Evolutionary conservation across 2,797 vertebrate species (phyloP), one percentile per base, ranked within the genome.

Genomic region (Adelosebastes latens): DNA sequence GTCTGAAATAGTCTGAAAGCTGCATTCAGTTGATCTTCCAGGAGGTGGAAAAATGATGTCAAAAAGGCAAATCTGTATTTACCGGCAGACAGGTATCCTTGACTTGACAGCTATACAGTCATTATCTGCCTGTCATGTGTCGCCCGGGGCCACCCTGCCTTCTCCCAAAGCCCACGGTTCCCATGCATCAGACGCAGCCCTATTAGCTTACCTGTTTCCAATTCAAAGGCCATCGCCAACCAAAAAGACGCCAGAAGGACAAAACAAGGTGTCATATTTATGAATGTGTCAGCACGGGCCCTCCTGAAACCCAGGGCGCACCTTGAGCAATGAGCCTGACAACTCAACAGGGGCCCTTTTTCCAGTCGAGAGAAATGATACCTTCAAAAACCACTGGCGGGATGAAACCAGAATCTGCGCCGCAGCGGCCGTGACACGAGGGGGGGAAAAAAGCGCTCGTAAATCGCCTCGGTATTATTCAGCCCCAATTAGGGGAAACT

Each of bases 191-290:
- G 93, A 94, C 88, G 79, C 92, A 94, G 93, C 94, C 95, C 94
- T 96, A 96, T 96, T 96, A 96, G 95, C 95, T 96, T 96, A 96
- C 96, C 95, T 94, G 95, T 94, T 96, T 95, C 94, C 92, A 93
- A 95, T 96, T 96, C 95, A 96, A 96, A 96, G 95, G 95, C 95
- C 92, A 94, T 92, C 88, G 89, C 89, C 89, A 93, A 93, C 94
- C 94, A 92, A 94, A 94, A 94, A 96, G 95, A 95, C 92, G 94
- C 95, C 94, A 95, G 92, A 93, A 95, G 95, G 95, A 96, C 95
- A 96, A 96, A 96, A 95, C 95, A 96, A 95, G 95, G 94, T 96
- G 96, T 96, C 95, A 95, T 96, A 96, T 96, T 96, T 96, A 96
- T 96, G 95, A 93, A 95, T 94, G 93, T 95, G 95, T 96, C 95